Base-by-base conservation (phyloP, 2,888 invertebrate species). In the Mythimna ferrago region DNA sequence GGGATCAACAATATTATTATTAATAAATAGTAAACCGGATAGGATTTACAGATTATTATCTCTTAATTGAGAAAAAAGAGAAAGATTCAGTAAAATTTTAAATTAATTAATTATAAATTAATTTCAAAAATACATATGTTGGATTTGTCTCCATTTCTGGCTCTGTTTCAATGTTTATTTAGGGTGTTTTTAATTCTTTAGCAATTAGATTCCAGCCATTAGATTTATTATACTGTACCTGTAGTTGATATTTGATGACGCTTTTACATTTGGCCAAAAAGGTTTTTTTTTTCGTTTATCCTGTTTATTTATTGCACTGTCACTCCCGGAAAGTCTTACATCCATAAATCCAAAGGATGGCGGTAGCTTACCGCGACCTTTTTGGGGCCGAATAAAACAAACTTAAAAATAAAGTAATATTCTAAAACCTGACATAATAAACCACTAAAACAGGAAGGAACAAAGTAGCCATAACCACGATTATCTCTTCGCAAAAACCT, bases 401-500 rank as follows among this genome's bases (percentile, higher is more conserved):
- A 74, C 32, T 67, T 41, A 11, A 66, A 26, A 56, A 58, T 19
- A 19, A 53, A 53, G 48, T n/a, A 68, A 26, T 66, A 71, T 58
- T 61, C 19, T 10, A 58, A 71, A 66, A 35, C 14, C 53, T n/a
- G 38, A n/a, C 32, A 69, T 57, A 51, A 38, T 57, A 51, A 32
- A 76, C 65, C 71, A 56, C 65, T 62, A 65, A 74, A 21, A 48
- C 69, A 72, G 71, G 80, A 76, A 74, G 69, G 71, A 63, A 76
- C 60, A 21, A 26, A 60, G 62, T 57, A 53, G 62, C 60, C 38
- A 65, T 62, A 77, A 83, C 65, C 77, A 73, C 53, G 63, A 68
- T 76, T 72, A 64, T 79, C 77, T 80, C 78, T 80, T 66, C 62
- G 57, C 60, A 56, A 66, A 76, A 81, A 80, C 72, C 78, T 48